These are phyloP conservation scores for Pocillopora damicornis DNA, from an alignment of 64 coral and sea anemone genomes.

Conservation along the genomic window DNA sequence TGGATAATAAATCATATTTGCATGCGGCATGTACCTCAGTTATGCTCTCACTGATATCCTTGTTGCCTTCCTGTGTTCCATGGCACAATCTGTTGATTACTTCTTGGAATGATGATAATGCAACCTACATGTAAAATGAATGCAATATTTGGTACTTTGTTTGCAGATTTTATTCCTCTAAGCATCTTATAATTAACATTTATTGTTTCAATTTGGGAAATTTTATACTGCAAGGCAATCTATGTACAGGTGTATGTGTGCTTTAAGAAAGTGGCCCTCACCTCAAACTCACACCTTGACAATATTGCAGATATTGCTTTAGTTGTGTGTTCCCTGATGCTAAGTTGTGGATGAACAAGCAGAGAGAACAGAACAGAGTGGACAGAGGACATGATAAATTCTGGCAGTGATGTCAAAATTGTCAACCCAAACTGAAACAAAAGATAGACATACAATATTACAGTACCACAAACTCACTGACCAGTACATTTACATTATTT, in stretches of 20 bases:
- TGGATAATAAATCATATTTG: background rate
- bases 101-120: conserved; percentile 83
- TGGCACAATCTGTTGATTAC: conserved; percentile 77
- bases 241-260: background rate
- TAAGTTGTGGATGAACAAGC: conserved; percentile 88
- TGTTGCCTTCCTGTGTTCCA: conserved; percentile 56
- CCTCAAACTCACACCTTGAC: conserved; percentile 99
- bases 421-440: conserved; percentile 80
- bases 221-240: too few relatives aligned
- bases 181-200: background rate
- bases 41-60: conserved; percentile 16
- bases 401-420: conserved; percentile 60
- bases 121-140: conserved; percentile 42
- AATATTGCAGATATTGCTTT: conserved; percentile 97
- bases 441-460: background rate
- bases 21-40: background rate
- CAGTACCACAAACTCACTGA: background rate
- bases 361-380: conserved; percentile 90
- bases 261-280: background rate
- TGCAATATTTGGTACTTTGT: background rate
- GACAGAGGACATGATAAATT: conserved; percentile 83
- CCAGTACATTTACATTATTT: background rate
- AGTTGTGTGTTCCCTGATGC: conserved; percentile 95
- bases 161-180: background rate
- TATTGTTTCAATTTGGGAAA: too few relatives aligned